A percentile compares a stretch with the other conserved stretches of the same genome.
Conservation (phyloP, 1,140 invertebrate genomes). For the Drosophila saltans region DNA sequence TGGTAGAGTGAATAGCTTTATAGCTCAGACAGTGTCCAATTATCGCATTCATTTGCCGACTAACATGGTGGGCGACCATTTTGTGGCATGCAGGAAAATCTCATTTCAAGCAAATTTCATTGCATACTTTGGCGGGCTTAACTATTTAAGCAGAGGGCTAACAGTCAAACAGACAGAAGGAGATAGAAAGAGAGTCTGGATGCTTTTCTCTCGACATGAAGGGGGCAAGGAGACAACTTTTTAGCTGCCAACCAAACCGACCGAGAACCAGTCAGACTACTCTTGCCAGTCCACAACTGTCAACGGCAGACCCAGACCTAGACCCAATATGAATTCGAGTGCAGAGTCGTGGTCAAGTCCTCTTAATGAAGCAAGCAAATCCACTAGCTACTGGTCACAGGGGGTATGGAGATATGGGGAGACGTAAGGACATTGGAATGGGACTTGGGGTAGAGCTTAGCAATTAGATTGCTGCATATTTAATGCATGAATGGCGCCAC, state of each 20-base stretch:
- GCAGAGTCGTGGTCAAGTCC: slow-evolving; percentile 19
- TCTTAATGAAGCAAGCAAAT: slow-evolving; percentile 76
- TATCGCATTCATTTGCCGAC: slow-evolving; percentile 57
- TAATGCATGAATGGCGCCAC: slow-evolving; percentile 75
- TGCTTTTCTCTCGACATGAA: slow-evolving; percentile 3
- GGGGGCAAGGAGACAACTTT: slow-evolving; percentile 32
- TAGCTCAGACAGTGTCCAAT: slow-evolving; percentile 35
- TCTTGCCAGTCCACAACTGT: slow-evolving; percentile 38
- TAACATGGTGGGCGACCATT: slow-evolving; percentile 45
- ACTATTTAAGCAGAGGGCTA: slow-evolving; percentile 62
- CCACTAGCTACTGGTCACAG: slow-evolving; percentile 55
- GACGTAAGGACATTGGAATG: not conserved
- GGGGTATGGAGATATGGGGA: slow-evolving; percentile 14
- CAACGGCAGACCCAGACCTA: slow-evolving; percentile 49
- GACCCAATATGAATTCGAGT: slow-evolving; percentile 8
- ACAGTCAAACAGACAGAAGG: slow-evolving; percentile 21
- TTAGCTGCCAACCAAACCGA: slow-evolving; percentile 53
- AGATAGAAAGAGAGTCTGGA: slow-evolving; percentile 20
- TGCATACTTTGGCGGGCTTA: slow-evolving; percentile 76
- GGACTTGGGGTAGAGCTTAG: slow-evolving; percentile 52
- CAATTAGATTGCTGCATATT: slow-evolving; percentile 80
- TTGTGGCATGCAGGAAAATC: slow-evolving; percentile 59
- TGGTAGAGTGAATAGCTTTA: slow-evolving; percentile 26
- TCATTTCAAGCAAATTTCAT: slow-evolving; percentile 75
- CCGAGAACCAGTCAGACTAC: slow-evolving; percentile 17